Conservation (phyloP, 2,797 vertebrate genomes). For the Oreochromis grahami region DNA sequence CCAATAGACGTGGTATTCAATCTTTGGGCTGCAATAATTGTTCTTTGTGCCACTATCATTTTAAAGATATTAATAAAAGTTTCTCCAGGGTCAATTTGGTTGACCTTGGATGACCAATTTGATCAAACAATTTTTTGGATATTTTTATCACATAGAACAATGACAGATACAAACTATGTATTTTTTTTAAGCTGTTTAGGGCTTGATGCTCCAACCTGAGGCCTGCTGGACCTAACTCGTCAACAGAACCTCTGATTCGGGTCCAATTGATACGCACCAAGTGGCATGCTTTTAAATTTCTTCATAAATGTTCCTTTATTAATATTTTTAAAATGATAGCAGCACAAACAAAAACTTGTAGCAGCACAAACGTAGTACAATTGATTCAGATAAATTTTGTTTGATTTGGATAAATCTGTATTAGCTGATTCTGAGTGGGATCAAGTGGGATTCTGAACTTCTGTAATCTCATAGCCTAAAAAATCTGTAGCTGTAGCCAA, state of each 20-base stretch:
- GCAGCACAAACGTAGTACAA: fast-evolving
- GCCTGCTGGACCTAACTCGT: neutral
- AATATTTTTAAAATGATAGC: neutral
- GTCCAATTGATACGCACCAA: neutral
- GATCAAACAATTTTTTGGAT: neutral
- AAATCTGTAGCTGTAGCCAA: neutral
- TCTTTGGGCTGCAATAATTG: neutral
- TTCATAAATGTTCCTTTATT: neutral
- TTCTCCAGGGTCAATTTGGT: neutral
- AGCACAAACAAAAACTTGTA: neutral
- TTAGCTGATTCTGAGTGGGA: neutral
- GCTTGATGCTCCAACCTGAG: neutral
- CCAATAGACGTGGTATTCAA: neutral
- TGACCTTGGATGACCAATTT: neutral
- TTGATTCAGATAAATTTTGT: neutral
- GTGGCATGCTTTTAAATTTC: neutral
- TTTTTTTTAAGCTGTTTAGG: neutral
- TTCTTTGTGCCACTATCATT: neutral
- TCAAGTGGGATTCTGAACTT: neutral
- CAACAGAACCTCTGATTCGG: neutral
- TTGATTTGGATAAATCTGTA: neutral
- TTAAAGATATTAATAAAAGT: neutral
- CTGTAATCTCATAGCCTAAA: neutral
- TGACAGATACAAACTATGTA: neutral
- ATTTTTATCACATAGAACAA: neutral